phyloP scores from a whole-genome alignment of 2,113 vertebrate genomes.

The Charadrius vociferus region DNA sequence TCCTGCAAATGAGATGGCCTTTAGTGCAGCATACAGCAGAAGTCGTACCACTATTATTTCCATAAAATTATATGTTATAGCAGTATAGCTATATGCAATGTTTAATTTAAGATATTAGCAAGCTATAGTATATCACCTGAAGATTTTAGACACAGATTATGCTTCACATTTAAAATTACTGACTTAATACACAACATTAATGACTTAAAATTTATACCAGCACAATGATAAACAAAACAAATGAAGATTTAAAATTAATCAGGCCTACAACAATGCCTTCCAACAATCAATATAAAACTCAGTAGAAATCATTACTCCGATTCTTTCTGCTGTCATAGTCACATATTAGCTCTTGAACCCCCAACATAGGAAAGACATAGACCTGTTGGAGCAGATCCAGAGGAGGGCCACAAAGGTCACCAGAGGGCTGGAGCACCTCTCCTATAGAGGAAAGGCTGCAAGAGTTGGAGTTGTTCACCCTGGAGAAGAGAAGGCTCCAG shows the following conservation, averaged over 20 bases:
- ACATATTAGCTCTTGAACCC: background rate
- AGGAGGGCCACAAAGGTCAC: too few relatives aligned
- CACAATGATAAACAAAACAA: background rate
- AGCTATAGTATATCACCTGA: background rate
- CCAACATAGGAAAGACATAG: too few relatives aligned
- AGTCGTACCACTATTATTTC: background rate
- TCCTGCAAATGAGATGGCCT: background rate
- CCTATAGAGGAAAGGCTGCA: too few relatives aligned
- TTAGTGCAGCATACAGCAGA: background rate
- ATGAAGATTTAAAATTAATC: background rate
- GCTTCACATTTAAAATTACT: background rate
- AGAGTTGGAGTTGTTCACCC: too few relatives aligned
- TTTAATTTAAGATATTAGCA: background rate
- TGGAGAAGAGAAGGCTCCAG: too few relatives aligned
- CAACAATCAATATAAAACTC: background rate
- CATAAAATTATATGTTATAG: background rate
- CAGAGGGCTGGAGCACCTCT: too few relatives aligned
- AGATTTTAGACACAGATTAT: background rate
- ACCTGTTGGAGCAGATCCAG: too few relatives aligned
- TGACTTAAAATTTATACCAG: background rate
- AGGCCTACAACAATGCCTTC: background rate
- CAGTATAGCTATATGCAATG: background rate
- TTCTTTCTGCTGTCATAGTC: background rate
- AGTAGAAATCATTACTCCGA: background rate
- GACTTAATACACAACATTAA: background rate